Percentiles rank a stretch among this genome's conserved stretches.
These are phyloP conservation scores for Peromyscus leucopus DNA, from an alignment of 2,113 vertebrate species.

Conservation along the genomic window DNA sequence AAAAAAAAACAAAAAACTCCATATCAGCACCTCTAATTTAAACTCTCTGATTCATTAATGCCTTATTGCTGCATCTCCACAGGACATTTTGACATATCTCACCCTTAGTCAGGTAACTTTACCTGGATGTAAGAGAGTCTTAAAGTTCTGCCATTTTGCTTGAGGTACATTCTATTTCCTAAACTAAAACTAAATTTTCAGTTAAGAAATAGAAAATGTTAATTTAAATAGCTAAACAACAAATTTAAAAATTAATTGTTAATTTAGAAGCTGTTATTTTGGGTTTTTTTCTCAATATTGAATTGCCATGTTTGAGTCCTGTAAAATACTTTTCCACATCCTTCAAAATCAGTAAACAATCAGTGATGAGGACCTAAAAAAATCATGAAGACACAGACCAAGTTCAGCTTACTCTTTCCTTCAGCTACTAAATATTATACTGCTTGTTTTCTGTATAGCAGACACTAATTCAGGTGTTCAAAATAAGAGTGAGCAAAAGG, in stretches of 20 bases:
- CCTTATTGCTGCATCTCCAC: not conserved
- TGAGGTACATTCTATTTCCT: not conserved
- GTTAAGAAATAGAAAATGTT: not conserved
- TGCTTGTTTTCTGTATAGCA: not conserved
- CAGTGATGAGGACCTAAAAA: not conserved
- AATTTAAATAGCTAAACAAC: not conserved
- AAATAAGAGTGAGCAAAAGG: not conserved
- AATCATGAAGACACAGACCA: not conserved
- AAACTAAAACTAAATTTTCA: slow-evolving; percentile 6
- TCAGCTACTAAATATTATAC: not conserved
- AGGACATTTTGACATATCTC: not conserved
- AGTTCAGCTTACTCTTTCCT: not conserved
- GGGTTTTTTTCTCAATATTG: not conserved
- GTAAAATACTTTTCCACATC: not conserved
- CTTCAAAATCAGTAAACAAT: not conserved
- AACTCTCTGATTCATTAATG: not conserved
- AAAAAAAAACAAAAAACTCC: no score
- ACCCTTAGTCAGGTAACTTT: not conserved
- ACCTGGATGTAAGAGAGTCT: not conserved
- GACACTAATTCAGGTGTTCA: not conserved
- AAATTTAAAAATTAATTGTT: slow-evolving; percentile 9
- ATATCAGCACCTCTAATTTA: not conserved
- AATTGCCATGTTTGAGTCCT: not conserved
- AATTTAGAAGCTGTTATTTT: not conserved
- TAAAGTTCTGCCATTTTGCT: not conserved